A percentile compares a stretch with the other conserved stretches of the same genome.
Conservation (phyloP, 2,888 invertebrate species). For the Muschampia plurimacula region DNA sequence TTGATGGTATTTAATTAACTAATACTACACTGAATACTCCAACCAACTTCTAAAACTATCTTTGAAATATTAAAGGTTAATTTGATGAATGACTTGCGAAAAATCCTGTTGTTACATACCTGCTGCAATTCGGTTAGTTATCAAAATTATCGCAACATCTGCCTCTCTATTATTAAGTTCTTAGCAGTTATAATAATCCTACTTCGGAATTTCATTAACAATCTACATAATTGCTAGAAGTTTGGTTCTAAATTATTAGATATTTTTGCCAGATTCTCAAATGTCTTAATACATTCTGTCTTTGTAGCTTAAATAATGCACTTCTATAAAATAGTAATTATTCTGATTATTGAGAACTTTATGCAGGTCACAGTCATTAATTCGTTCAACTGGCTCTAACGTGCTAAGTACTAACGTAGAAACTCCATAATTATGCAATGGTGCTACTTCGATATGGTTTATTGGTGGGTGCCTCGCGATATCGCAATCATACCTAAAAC, state of each 20-base stretch:
- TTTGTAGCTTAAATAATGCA: background rate
- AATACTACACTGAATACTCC: too few species aligned
- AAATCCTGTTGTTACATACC: slow-evolving; percentile 12
- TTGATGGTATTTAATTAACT: too few species aligned
- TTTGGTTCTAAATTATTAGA: too few species aligned
- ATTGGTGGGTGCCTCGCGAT: slow-evolving; percentile 13
- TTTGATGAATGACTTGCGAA: background rate
- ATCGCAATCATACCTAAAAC: slow-evolving; percentile 8
- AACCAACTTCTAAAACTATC: background rate
- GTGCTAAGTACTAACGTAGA: background rate
- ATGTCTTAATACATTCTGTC: background rate
- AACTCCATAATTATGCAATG: background rate
- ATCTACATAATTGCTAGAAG: too few species aligned
- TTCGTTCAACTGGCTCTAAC: background rate
- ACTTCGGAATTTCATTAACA: background rate
- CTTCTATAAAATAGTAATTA: too few species aligned
- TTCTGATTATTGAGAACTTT: too few species aligned
- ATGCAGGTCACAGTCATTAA: background rate
- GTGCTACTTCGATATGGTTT: background rate
- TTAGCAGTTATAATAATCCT: background rate
- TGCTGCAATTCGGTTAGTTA: slow-evolving; percentile 11
- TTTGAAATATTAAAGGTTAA: slow-evolving; percentile 12
- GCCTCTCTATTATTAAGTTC: background rate
- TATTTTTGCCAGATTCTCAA: too few species aligned
- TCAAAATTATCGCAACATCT: slow-evolving; percentile 18